Percentiles rank a stretch among this genome's conserved stretches.
Conservation (phyloP, 2,797 vertebrate genomes). For the Anguilla pacifica region DNA sequence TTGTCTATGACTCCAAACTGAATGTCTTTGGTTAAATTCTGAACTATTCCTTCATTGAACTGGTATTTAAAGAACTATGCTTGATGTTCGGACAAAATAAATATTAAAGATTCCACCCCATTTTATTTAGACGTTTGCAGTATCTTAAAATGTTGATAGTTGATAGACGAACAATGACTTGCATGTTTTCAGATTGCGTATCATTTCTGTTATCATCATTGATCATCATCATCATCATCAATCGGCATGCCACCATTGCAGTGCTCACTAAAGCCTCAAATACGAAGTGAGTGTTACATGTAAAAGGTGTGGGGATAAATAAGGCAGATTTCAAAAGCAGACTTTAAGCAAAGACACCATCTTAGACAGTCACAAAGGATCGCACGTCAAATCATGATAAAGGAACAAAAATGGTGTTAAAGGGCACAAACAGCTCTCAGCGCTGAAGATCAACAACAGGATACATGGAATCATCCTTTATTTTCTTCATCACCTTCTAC, state of each 20-base stretch:
- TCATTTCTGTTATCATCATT: too few species aligned
- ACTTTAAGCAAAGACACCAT: neutral
- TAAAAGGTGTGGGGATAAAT: neutral
- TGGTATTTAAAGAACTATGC: neutral
- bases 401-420: neutral
- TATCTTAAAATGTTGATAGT: neutral
- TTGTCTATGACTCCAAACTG: neutral
- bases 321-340: neutral
- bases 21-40: neutral
- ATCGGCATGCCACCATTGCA: too few species aligned
- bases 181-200: too few species aligned
- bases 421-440: conserved; percentile 2
- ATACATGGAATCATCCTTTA: neutral
- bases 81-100: neutral
- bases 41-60: neutral
- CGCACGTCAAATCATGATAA: neutral
- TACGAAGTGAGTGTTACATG: too few species aligned
- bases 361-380: neutral
- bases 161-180: too few species aligned
- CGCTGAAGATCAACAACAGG: neutral
- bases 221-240: too few species aligned
- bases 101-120: neutral
- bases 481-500: neutral
- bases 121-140: neutral
- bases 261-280: too few species aligned